phyloP scores from a whole-genome alignment of 92 coral and sea anemone genomes.

The Porites cylindrica region DNA sequence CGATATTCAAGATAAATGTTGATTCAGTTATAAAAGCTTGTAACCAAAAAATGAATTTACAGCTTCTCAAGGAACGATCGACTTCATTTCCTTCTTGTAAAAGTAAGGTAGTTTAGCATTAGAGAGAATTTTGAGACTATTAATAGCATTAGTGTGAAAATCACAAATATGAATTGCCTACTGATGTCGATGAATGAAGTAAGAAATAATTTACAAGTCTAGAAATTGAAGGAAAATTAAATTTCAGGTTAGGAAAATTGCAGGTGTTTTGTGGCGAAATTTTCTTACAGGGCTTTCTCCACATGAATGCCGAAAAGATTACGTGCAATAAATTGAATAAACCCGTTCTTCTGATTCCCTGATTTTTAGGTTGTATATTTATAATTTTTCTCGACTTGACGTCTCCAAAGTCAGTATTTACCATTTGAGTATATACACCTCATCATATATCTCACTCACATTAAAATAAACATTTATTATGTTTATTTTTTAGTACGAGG shows the following conservation, averaged over 20 bases:
- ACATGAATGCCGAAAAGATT: background rate
- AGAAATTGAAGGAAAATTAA: background rate
- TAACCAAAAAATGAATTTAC: background rate
- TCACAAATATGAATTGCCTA: background rate
- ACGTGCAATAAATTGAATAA: background rate
- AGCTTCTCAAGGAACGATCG: background rate
- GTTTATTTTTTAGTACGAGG: too few relatives aligned
- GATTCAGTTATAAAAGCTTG: background rate
- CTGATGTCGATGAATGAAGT: background rate
- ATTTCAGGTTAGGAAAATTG: background rate
- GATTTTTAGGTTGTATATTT: conserved; percentile 1
- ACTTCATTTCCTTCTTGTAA: background rate
- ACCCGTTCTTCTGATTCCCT: background rate
- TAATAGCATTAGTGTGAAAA: background rate
- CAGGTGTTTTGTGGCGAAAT: background rate
- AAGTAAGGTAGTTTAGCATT: background rate
- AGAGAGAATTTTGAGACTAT: background rate
- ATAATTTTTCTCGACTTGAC: background rate
- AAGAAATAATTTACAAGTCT: conserved; percentile 5
- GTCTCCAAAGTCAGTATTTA: background rate
- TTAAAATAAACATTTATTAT: too few relatives aligned
- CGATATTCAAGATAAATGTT: background rate
- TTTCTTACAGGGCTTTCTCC: background rate
- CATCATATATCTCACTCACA: too few relatives aligned
- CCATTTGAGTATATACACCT: too few relatives aligned